Base-by-base conservation (phyloP, 2,113 vertebrate genomes). In the Lamprotornis superbus region DNA sequence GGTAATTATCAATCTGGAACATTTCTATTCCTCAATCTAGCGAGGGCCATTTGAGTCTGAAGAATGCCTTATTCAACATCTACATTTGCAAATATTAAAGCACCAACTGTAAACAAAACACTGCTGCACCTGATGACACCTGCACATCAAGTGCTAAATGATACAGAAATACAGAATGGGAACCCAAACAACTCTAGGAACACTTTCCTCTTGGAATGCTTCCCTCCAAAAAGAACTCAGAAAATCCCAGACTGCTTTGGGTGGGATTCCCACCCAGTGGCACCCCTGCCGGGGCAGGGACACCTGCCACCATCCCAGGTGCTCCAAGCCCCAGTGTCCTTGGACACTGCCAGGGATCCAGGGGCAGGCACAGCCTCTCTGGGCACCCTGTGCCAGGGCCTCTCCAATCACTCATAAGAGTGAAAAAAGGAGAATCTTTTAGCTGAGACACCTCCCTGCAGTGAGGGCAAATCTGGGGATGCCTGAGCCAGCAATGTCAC, bases 1-100 rank as follows among this genome's bases (percentile, higher is more conserved):
- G 59, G 74, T 33, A 92, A 95, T 97, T 96, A 96, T 77, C 94
- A 97, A 13, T 83, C 94, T 96, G 97, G 79, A 85, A 81, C 60
- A 68, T 84, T 95, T 89, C 75, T 91, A 12, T 68, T 96, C 91
- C 87, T 96, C 81, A 90, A 31, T 61, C 88, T 71, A 75, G 79
- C 23, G 81, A 94, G 94, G 82, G 73, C 73, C 94, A 76, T 94
- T 97, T 86, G 47, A 82, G 69, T 42, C 69, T 94, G 88, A 89
- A 88, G 84, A 94, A 88, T 86, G 92, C n/a, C 65, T 96, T 68
- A n/a, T 78, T 94, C 60, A 44, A 40, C 1, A 0, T 83, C 87
- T 93, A 73, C 80, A 90, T 96, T 95, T 97, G 79, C 61, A 88
- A 96, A 88, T 95, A 88, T 86, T 94, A 92, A 91, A 96, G 79